These are phyloP conservation scores for Nasonovia ribisnigri DNA, from an alignment of 2,888 invertebrate genomes.

Conservation along the genomic window DNA sequence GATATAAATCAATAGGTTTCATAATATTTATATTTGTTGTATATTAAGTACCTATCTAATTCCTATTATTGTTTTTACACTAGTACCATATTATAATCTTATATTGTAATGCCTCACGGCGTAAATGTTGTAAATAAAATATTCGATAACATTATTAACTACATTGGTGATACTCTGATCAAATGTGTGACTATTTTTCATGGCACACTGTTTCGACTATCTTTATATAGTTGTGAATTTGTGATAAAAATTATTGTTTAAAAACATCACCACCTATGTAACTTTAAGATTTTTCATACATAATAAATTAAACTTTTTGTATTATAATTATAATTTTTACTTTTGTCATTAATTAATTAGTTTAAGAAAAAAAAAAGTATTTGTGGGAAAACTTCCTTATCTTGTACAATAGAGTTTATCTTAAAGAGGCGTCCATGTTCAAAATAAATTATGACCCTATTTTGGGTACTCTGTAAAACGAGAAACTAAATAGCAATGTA, in stretches of 20 bases:
- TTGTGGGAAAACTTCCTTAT: not conserved
- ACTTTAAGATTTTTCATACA: not conserved
- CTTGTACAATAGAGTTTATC: not conserved
- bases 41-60: too few relatives aligned
- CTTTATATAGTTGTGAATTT: not conserved
- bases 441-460: not conserved
- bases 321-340: not conserved
- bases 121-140: too few relatives aligned
- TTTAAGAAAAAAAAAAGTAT: not conserved
- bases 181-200: not conserved
- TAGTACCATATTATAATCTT: too few relatives aligned
- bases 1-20: too few relatives aligned
- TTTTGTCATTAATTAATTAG: not conserved
- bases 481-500: not conserved
- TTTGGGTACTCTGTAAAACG: not conserved
- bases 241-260: not conserved
- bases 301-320: not conserved
- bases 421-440: not conserved
- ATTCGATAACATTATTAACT: not conserved
- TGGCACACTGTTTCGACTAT: not conserved
- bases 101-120: too few relatives aligned
- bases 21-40: too few relatives aligned
- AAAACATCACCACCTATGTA: not conserved
- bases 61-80: too few relatives aligned
- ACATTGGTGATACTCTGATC: not conserved